These are phyloP conservation scores for Caenorhabditis becei DNA, from an alignment of 2,888 invertebrate species.

Conservation along the genomic window DNA sequence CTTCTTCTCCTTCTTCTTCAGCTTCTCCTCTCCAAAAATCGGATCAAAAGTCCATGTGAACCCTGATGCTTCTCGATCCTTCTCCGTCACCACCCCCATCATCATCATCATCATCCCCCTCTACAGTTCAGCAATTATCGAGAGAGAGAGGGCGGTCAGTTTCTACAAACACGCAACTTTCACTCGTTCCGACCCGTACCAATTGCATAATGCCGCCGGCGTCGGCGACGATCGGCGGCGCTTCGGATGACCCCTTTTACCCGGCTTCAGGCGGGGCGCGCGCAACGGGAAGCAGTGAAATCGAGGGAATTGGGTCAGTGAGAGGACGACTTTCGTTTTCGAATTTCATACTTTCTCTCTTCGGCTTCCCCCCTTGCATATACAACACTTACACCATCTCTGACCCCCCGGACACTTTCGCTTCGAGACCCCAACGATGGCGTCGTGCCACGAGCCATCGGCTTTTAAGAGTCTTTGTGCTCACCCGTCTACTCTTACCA, in stretches of 20 bases:
- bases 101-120: constrained; percentile 30
- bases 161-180: constrained; percentile 52
- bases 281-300: constrained; percentile 68
- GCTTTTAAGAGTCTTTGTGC: constrained; percentile 55
- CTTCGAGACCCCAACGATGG: too few species aligned
- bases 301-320: constrained; percentile 70
- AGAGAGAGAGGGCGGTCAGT: constrained; percentile 31
- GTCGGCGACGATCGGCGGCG: constrained; percentile 2
- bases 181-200: constrained; percentile 58
- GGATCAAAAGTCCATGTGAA: constrained; percentile 26
- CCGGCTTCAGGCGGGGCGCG: constrained; percentile 30
- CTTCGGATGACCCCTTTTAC: constrained; percentile 58
- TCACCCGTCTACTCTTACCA: constrained; percentile 28
- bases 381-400: constrained; percentile 40
- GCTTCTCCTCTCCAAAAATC: too few species aligned
- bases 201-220: constrained; percentile 56
- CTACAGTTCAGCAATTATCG: constrained; percentile 41
- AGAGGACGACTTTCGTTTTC: constrained; percentile 61
- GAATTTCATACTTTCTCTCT: constrained; percentile 58
- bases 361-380: constrained; percentile 18
- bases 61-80: constrained; percentile 23
- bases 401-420: constrained; percentile 6
- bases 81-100: constrained; percentile 20
- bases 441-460: constrained; percentile 52
- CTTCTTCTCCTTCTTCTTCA: too few species aligned